Evolutionary conservation across 2,888 invertebrate species (phyloP), one percentile per base, ranked within the genome.

Genomic region (Liopterus haemorrhoidalis): DNA sequence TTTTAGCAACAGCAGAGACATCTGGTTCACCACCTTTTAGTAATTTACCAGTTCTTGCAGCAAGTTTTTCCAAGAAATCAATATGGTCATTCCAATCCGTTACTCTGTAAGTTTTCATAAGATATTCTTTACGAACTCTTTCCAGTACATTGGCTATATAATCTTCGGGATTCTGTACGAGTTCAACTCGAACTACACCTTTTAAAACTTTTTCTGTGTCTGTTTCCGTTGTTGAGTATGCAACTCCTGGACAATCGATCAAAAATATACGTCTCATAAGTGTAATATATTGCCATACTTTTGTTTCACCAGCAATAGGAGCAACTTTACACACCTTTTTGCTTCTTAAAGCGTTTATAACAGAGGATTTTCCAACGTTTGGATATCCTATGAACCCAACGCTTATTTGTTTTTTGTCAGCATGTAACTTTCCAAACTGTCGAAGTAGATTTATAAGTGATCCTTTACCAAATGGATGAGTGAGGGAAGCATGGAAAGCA

Each of bases 281-380:
- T 1, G 97, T 96, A 28, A 99, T 94, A 64, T 99, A 99, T 66
- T 99, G 99, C 99, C 99, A 99, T 1, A 97, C 95, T 72, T 92
- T 92, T 1, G 91, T 92, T 69, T 92, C 91, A 4, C 99, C 99
- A 45, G 99, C 97, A 59, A 99, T 92, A 0, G 99, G 99, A 3
- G 99, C 99, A 1, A 87, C 95, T 67, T 95, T 99, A 66, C 99
- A 99, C 0, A 99, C 99, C 70, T 99, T 96, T 62, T 96, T 95
- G 6, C 89, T 85, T 42, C 92, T 77, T 43, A 99, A 70, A 0
- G 99, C 92, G 67, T 99, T 99, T 52, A 99, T 97, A 4, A 99
- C 83, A 1, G 97, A 97, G 50, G 95, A 96, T 70, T 99, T 99
- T 0, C 99, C 99, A 3, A 92, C 92, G 72, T 99, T 99, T 2